Percentiles rank a stretch among this genome's conserved stretches.
Conservation (phyloP, 2,113 vertebrate species). For the Tetrao urogallus region DNA sequence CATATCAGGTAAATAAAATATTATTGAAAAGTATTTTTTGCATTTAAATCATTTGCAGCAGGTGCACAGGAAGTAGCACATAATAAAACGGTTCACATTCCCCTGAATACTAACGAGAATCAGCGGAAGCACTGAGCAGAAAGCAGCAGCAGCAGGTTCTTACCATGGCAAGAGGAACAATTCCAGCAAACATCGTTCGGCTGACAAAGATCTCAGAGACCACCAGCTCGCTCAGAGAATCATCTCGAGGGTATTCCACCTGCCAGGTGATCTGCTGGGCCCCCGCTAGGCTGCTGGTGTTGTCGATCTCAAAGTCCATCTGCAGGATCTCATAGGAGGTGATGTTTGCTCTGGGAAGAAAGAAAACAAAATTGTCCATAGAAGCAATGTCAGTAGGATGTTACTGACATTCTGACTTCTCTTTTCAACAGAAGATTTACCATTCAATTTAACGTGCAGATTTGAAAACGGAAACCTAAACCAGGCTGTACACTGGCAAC, state of each 20-base stretch:
- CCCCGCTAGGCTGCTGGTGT: conserved; percentile 84
- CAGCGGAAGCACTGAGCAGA: not conserved
- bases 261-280: conserved; percentile 93
- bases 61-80: conserved; percentile 12
- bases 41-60: conserved; percentile 50
- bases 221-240: conserved; percentile 76
- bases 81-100: not conserved
- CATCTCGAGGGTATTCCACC: conserved; percentile 85
- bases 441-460: not conserved
- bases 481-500: not conserved
- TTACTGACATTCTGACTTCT: not conserved
- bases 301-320: conserved; percentile 92
- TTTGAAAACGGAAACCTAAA: not conserved
- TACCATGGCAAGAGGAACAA: conserved; percentile 91
- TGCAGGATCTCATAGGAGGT: conserved; percentile 90
- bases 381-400: not conserved
- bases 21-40: conserved; percentile 30
- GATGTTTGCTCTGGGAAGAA: conserved; percentile 79
- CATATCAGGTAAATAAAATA: conserved; percentile 59
- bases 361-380: not conserved
- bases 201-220: conserved; percentile 91
- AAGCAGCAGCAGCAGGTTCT: conserved; percentile 22
- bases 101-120: conserved; percentile 10
- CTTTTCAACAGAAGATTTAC: not conserved
- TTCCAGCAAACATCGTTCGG: conserved; percentile 85